These are phyloP conservation scores for Myiagra hebetior DNA, from an alignment of 2,113 vertebrate genomes.

Conservation along the genomic window DNA sequence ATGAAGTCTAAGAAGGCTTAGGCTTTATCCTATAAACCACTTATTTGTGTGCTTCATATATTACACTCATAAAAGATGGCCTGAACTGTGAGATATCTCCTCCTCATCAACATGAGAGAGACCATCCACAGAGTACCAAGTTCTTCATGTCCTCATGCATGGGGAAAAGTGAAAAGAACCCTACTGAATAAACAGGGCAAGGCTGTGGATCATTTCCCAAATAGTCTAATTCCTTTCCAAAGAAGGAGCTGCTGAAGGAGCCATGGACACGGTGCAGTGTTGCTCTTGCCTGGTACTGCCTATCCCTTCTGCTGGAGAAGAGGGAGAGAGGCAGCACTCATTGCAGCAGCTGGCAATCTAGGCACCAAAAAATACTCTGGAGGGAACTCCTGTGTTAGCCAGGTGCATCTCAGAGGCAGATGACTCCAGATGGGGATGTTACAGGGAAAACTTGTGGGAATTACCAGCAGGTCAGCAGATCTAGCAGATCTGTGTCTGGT, in stretches of 20 bases:
- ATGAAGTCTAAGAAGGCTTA: background rate
- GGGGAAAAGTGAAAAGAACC: background rate
- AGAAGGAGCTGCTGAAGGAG: background rate
- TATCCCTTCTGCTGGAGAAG: background rate
- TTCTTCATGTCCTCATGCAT: background rate
- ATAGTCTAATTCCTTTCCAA: background rate
- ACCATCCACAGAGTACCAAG: accelerated
- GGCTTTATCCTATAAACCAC: background rate
- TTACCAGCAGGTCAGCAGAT: too few relatives aligned
- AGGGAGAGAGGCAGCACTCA: background rate
- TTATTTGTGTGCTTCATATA: background rate
- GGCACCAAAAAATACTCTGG: background rate
- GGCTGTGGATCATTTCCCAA: background rate
- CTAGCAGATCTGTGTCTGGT: too few relatives aligned
- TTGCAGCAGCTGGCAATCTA: background rate
- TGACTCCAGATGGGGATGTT: background rate
- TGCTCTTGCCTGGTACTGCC: background rate
- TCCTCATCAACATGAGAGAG: accelerated
- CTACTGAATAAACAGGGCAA: background rate
- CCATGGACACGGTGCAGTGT: accelerated
- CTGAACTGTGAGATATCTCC: background rate
- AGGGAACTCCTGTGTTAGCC: background rate
- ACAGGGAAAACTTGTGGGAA: background rate
- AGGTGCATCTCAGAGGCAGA: background rate
- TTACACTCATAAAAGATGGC: background rate